phyloP scores from a whole-genome alignment of 2,113 vertebrate species.

The Datnioides undecimradiatus region DNA sequence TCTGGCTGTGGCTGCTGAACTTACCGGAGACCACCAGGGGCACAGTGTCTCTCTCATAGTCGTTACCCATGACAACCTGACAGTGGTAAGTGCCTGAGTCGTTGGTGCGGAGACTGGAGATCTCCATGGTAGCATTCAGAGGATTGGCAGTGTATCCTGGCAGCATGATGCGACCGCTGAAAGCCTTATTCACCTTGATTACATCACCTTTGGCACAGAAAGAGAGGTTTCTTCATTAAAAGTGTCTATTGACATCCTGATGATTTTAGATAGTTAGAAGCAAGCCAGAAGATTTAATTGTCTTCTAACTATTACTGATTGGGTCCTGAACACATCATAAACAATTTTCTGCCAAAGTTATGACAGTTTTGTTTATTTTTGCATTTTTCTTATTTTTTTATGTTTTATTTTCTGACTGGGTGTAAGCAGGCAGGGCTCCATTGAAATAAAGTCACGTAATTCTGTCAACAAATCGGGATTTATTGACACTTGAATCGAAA shows the following conservation, averaged over 20 bases:
- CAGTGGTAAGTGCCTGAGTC: slow-evolving; percentile 93
- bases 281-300: neutral
- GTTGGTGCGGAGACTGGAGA: slow-evolving; percentile 87
- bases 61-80: slow-evolving; percentile 89
- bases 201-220: slow-evolving; percentile 90
- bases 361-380: neutral
- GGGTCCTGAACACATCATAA: neutral
- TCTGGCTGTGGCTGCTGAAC: slow-evolving; percentile 55
- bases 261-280: slow-evolving; percentile 7
- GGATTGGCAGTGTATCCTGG: slow-evolving; percentile 86
- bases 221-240: slow-evolving; percentile 43
- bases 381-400: neutral
- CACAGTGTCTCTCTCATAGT: slow-evolving; percentile 92
- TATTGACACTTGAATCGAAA: neutral
- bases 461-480: neutral
- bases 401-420: neutral
- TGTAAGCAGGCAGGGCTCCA: neutral
- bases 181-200: slow-evolving; percentile 90
- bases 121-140: slow-evolving; percentile 89
- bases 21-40: slow-evolving; percentile 93
- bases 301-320: neutral
- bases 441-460: neutral
- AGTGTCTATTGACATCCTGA: slow-evolving; percentile 3
- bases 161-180: slow-evolving; percentile 87
- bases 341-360: neutral